Conservation (phyloP, 2,797 vertebrate genomes). For the Pipistrellus pygmaeus region DNA sequence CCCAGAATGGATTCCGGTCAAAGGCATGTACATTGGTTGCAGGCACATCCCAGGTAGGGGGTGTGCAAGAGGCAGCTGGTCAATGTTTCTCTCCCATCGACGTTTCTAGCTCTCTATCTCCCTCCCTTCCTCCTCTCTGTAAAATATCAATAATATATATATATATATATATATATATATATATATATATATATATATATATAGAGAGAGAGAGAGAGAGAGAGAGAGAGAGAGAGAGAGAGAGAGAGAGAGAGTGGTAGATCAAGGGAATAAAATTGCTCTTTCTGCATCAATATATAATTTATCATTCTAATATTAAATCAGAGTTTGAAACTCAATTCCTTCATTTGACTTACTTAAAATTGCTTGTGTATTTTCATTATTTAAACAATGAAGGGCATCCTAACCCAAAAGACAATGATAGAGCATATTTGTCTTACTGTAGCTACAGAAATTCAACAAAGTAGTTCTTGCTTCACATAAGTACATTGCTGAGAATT, state of each 20-base stretch:
- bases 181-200: no score
- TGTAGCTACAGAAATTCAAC: background rate
- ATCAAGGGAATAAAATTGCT: background rate
- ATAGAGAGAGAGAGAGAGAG: no score
- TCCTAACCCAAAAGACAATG: slow-evolving; percentile 3
- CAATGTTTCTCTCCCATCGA: no score
- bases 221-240: no score
- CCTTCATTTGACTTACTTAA: background rate
- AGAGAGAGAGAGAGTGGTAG: background rate
- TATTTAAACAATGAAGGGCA: background rate
- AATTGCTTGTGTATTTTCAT: background rate
- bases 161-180: no score
- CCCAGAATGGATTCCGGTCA: no score
- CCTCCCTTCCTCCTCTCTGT: no score
- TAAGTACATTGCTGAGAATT: background rate
- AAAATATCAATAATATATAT: no score
- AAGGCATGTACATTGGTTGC: no score
- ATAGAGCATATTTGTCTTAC: background rate
- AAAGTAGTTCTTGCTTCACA: background rate
- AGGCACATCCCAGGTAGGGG: no score
- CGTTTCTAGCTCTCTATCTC: no score
- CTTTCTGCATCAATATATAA: background rate
- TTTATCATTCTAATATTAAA: slow-evolving; percentile 21
- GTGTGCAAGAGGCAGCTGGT: no score
- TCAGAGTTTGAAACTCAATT: slow-evolving; percentile 4